Evolutionary conservation across 2,113 vertebrate genomes (phyloP).

Genomic region (Craseonycteris thonglongyai): DNA sequence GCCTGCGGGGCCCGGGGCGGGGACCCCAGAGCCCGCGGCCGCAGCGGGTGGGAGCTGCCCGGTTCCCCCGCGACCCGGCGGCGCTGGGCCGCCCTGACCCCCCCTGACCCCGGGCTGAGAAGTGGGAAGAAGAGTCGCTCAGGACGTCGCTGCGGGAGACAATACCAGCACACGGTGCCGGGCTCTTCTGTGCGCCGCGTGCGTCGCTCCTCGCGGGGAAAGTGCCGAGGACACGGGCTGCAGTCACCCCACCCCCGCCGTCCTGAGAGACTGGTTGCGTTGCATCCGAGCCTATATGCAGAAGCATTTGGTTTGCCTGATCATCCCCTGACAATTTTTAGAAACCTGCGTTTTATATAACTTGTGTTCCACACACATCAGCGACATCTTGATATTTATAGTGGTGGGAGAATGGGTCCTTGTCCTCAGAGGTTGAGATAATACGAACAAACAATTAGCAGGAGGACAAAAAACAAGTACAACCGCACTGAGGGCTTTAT

Average conservation of each 20-base stretch:
- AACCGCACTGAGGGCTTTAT: neutral
- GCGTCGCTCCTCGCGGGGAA: neutral
- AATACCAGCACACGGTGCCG: neutral
- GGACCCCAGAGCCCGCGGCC: neutral
- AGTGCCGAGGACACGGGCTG: neutral
- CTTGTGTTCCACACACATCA: neutral
- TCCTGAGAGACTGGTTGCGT: neutral
- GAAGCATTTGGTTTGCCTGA: neutral
- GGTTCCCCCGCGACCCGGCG: no score
- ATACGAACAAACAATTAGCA: neutral
- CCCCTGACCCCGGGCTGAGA: neutral
- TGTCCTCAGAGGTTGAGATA: neutral
- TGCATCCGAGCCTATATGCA: neutral
- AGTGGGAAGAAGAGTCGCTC: slow-evolving; percentile 28
- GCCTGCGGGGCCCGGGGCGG: neutral
- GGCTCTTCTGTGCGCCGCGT: neutral
- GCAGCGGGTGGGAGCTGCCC: neutral
- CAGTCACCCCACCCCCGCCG: neutral
- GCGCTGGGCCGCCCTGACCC: neutral
- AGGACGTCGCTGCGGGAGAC: neutral
- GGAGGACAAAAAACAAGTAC: neutral
- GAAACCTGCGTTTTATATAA: neutral
- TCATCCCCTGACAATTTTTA: neutral
- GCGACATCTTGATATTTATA: neutral
- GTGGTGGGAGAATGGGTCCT: neutral